These are phyloP conservation scores for Glandiceps talaboti DNA, from an alignment of 53 echinoderm and acorn worm species.

Conservation along the genomic window DNA sequence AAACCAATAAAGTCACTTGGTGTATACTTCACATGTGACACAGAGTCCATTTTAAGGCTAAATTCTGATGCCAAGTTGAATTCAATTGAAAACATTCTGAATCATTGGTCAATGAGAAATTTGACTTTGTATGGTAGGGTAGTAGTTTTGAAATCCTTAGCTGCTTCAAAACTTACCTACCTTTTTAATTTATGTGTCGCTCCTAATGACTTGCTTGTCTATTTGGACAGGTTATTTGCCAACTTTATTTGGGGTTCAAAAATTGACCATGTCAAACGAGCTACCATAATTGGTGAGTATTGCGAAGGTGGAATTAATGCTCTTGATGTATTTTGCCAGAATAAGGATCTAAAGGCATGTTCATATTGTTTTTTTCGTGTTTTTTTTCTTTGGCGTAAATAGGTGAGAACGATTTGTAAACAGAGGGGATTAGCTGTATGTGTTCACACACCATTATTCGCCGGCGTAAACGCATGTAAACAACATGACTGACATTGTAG, in stretches of 20 bases:
- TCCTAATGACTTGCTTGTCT: neutral
- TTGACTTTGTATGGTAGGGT: constrained; percentile 2
- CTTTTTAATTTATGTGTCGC: neutral
- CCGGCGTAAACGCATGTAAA: too few species aligned
- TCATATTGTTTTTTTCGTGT: too few species aligned
- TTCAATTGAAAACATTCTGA: constrained; percentile 2
- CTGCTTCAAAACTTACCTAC: constrained; percentile 5
- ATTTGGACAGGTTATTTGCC: neutral
- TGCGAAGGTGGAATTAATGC: neutral
- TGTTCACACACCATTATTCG: too few species aligned
- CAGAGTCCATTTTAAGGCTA: neutral
- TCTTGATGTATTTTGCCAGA: neutral
- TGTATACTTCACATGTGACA: neutral
- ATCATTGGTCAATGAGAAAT: constrained; percentile 1
- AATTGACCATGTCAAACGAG: neutral
- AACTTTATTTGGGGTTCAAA: neutral
- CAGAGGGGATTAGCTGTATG: too few species aligned
- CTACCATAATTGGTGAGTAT: neutral
- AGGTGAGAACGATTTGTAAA: too few species aligned
- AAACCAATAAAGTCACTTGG: constrained; percentile 3
- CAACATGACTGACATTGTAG: too few species aligned
- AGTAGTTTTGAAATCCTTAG: constrained; percentile 2
- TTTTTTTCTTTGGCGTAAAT: too few species aligned
- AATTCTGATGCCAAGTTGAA: neutral
- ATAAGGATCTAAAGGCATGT: neutral